Base-by-base conservation (phyloP, 2,797 vertebrate genomes). In the Myotis daubentonii region DNA sequence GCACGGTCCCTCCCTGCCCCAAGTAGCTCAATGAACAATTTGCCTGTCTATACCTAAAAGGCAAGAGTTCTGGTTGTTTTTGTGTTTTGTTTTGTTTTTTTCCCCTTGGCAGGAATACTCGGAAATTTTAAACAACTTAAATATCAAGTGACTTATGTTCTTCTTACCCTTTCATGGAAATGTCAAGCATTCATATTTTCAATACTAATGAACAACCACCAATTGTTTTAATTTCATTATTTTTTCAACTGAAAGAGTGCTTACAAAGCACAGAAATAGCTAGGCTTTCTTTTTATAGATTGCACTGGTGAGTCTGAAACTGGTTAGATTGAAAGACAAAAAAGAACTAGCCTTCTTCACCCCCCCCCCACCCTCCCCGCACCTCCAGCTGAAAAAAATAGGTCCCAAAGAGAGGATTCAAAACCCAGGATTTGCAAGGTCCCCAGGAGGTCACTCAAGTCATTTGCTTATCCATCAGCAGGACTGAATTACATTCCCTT, bases 161-260 rank as follows among this genome's bases (percentile, higher is more conserved):
- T 65, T 88, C 75, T 92, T 97, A 88, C 74, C 95, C 93, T 95
- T 97, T 96, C 65, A 92, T 36, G 96, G 72, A 98, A 98, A 97
- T 95, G 93, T 97, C 97, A 97, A 95, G 82, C 96, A 97, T 97
- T 98, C 95, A 94, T 84, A 95, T 72, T 84, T 97, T 97, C 89
- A 95, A 90, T 86, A 74, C 94, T 97, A 97, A 98, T 97, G 93
- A 97, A 98, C 90, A 97, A 95, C 15, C 79, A 95, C 87, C 96
- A 91, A 97, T 97, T 98, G 97, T 98, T 97, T 96, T 96, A 95
- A 94, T 96, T 91, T 96, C 89, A 94, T 96, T 33, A 96, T 96
- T 98, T 97, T 97, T 94, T 92, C 36, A 9, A 78, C 96, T 93
- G 89, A 93, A 68, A 96, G 93, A 96, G 72, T 71, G 78, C 95